phyloP scores from a whole-genome alignment of 92 coral and sea anemone species.

The Plumapathes pennacea region DNA sequence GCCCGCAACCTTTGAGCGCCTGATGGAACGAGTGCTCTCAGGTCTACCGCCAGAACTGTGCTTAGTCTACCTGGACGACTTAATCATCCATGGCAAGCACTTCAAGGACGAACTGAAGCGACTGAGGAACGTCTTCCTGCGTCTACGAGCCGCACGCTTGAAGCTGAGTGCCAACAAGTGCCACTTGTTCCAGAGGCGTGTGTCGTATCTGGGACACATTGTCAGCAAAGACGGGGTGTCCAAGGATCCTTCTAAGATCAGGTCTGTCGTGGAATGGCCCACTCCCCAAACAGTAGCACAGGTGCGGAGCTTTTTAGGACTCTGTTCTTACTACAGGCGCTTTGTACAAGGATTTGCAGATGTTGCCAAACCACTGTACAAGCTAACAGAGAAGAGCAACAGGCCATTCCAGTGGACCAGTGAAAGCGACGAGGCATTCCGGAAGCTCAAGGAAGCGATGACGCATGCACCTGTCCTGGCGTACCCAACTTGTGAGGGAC shows the following conservation, averaged over 20 bases:
- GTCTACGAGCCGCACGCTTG: neutral
- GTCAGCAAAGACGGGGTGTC: neutral
- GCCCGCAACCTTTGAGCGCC: conserved; percentile 19
- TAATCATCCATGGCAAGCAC: conserved; percentile 8
- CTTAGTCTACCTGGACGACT: conserved; percentile 24
- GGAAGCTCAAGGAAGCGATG: conserved; percentile 3
- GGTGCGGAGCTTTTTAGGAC: conserved; percentile 7
- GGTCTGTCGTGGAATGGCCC: too few species aligned
- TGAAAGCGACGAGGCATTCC: conserved; percentile 11
- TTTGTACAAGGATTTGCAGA: conserved; percentile 13
- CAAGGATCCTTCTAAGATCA: too few species aligned
- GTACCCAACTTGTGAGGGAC: neutral
- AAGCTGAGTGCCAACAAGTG: conserved; percentile 1
- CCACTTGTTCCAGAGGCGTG: neutral
- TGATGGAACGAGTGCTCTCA: conserved; percentile 16
- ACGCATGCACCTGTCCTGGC: conserved; percentile 7
- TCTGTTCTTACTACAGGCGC: conserved; percentile 13
- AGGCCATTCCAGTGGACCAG: conserved; percentile 10
- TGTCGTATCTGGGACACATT: conserved; percentile 5
- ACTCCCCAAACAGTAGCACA: neutral
- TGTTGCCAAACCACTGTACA: conserved; percentile 15
- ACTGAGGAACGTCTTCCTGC: neutral
- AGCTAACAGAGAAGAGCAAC: conserved; percentile 7
- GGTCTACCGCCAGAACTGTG: conserved; percentile 17
- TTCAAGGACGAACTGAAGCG: conserved; percentile 1